Percentiles rank a stretch among this genome's conserved stretches.
Evolutionary conservation across 2,888 invertebrate species (phyloP).

Genomic region (Cataglyphis albicans): DNA sequence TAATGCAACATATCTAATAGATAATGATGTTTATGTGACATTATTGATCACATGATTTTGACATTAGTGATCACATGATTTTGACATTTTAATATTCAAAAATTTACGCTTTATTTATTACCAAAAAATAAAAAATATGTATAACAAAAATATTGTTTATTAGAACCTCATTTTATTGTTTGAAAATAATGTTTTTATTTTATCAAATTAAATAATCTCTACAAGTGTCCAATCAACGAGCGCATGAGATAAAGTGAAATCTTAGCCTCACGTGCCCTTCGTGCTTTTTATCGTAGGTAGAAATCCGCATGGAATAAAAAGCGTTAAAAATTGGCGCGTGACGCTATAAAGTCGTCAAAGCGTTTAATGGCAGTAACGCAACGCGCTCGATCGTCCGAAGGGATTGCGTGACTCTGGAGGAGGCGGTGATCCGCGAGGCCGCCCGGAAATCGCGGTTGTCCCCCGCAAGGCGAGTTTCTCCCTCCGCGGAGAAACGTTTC

Average conservation of each 20-base stretch:
- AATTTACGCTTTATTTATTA: background rate
- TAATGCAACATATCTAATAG: background rate
- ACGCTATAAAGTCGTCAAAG: constrained; percentile 52
- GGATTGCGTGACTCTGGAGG: constrained; percentile 51
- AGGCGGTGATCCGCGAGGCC: constrained; percentile 33
- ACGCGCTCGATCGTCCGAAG: constrained; percentile 33
- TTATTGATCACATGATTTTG: background rate
- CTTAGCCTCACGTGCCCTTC: constrained; percentile 36
- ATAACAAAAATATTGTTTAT: background rate
- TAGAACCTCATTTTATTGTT: background rate
- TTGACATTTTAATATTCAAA: background rate
- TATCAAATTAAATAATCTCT: background rate
- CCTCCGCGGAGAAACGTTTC: constrained; percentile 1
- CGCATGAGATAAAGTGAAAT: constrained; percentile 46
- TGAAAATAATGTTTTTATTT: background rate
- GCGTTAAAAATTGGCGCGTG: constrained; percentile 45
- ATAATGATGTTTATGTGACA: background rate
- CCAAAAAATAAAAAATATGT: background rate
- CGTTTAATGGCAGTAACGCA: constrained; percentile 43
- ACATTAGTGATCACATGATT: background rate
- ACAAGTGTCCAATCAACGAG: constrained; percentile 36
- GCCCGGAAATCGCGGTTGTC: constrained; percentile 49
- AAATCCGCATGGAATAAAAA: constrained; percentile 44
- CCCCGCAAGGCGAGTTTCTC: constrained; percentile 49
- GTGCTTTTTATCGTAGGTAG: constrained; percentile 40